These are phyloP conservation scores for Sesamia inferens DNA, from an alignment of 2,888 invertebrate species.

Conservation along the genomic window DNA sequence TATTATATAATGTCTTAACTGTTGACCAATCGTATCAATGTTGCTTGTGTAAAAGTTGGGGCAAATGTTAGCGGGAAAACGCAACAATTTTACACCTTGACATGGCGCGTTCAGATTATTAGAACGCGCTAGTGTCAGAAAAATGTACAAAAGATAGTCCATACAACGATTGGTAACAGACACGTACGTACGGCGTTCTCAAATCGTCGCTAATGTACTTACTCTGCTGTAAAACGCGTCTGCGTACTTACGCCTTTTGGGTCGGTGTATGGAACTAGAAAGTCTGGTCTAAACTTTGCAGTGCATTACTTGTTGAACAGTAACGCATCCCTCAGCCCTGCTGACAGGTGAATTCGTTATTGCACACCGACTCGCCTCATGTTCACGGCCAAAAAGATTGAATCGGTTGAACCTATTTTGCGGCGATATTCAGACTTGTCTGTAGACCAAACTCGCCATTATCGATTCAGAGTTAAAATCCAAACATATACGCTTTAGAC, in stretches of 20 bases:
- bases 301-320: too few species aligned
- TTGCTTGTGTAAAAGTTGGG: neutral
- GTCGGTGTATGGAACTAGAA: neutral
- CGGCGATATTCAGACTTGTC: constrained; percentile 4
- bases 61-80: neutral
- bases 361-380: neutral
- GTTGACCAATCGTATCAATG: constrained; percentile 1
- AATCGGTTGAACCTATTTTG: neutral
- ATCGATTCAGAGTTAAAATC: constrained; percentile 11
- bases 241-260: neutral
- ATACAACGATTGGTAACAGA: neutral
- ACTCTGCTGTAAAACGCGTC: neutral
- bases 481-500: constrained; percentile 35
- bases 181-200: neutral
- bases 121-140: neutral
- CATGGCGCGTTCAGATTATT: neutral
- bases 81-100: neutral
- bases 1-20: neutral
- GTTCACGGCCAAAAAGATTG: neutral
- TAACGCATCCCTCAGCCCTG: too few species aligned
- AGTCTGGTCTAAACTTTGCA: neutral
- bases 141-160: neutral
- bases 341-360: neutral
- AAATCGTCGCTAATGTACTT: neutral
- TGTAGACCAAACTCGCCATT: neutral